Evolutionary conservation across 2,113 vertebrate species (phyloP).

Genomic region (Parus major): DNA sequence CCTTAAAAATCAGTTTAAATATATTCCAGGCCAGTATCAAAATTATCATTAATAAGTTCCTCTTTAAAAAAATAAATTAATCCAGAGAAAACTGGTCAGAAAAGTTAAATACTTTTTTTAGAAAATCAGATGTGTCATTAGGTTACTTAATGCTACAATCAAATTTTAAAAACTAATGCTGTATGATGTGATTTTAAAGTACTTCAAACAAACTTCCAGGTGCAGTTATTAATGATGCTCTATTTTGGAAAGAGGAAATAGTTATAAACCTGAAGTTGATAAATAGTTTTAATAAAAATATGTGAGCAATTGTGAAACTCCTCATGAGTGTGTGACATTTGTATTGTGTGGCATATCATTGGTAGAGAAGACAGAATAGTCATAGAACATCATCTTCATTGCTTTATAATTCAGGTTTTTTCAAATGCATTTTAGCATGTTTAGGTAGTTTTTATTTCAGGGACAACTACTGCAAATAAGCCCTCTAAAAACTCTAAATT

Average conservation of each 20-base stretch:
- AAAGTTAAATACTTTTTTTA: not conserved
- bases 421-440: not conserved
- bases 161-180: not conserved
- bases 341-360: not conserved
- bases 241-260: not conserved
- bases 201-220: not conserved
- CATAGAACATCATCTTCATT: not conserved
- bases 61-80: not conserved
- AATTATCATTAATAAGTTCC: not conserved
- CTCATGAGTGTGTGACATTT: not conserved
- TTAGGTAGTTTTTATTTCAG: not conserved
- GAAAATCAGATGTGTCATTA: not conserved
- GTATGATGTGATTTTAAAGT: not conserved
- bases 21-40: not conserved
- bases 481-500: not conserved
- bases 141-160: not conserved
- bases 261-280: not conserved
- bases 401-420: not conserved
- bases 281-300: not conserved
- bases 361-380: not conserved
- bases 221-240: not conserved
- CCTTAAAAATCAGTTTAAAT: not conserved
- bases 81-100: not conserved
- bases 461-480: not conserved
- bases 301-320: not conserved